Conservation (phyloP, 2,888 invertebrate species). For the Euproctis similis region DNA sequence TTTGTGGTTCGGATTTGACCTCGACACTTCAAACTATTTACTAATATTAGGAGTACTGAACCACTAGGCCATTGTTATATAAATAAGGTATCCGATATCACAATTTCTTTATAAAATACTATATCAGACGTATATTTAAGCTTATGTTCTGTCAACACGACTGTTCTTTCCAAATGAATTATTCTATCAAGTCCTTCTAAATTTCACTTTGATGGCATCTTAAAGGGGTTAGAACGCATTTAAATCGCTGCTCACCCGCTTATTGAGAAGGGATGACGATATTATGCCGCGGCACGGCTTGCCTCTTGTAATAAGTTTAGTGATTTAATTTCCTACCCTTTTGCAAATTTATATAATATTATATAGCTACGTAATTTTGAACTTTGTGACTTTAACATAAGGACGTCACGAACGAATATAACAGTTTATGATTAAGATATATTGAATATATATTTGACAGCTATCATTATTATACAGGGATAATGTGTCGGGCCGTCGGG, state of each 20-base stretch:
- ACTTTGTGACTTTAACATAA: constrained; percentile 6
- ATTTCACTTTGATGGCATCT: constrained; percentile 17
- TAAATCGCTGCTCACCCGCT: constrained; percentile 20
- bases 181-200: constrained; percentile 10
- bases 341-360: constrained; percentile 9
- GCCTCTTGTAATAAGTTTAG: constrained; percentile 33
- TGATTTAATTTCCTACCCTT: constrained; percentile 37
- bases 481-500: constrained; percentile 5
- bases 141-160: constrained; percentile 7
- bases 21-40: no score
- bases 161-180: constrained; percentile 19
- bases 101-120: no score
- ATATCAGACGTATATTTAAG: no score
- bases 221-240: constrained; percentile 20
- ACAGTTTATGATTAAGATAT: constrained; percentile 9
- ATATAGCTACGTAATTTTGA: constrained; percentile 5
- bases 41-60: no score
- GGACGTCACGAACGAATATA: neutral
- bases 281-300: constrained; percentile 32
- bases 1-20: no score
- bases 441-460: constrained; percentile 16
- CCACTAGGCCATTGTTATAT: no score
- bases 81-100: no score
- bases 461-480: constrained; percentile 10
- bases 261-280: constrained; percentile 15